Base-by-base conservation (phyloP, 2,797 vertebrate genomes). In the Erpetoichthys calabaricus region DNA sequence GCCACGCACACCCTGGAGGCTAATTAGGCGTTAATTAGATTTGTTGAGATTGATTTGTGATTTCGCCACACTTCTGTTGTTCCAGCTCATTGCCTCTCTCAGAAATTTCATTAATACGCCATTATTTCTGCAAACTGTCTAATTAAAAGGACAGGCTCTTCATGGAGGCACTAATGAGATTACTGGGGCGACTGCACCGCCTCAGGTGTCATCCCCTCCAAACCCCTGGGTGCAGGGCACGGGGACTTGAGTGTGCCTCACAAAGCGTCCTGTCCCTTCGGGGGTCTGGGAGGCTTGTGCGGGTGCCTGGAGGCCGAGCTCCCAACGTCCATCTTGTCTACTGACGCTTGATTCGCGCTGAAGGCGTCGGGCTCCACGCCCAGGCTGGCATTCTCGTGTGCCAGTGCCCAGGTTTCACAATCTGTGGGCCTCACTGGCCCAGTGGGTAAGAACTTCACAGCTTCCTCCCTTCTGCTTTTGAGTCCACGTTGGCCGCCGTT, bases 1-100 rank as follows among this genome's bases (percentile, higher is more conserved):
- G 44, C 64, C 56, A 73, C 67, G 64, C 65, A 77, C 76, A 75
- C 80, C 80, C 83, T 59, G 67, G 80, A 82, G 83, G 77, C 78
- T 85, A 87, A 88, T 88, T 86, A 85, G 81, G 76, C 75, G 76
- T 86, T 86, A 88, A 88, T 86, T 87, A 86, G 80, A 85, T 86
- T 85, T 86, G 81, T 80, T 84, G 80, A 83, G 82, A 86, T 87
- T 88, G 80, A 86, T 87, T 86, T 85, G 84, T 85, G 83, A 84
- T 84, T 85, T 81, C 73, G 76, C 83, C 77, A 77, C 79, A 77
- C 73, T 69, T 74, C 78, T 82, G 76, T 85, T 83, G 83, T 83
- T 83, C 75, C 80, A 80, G 77, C 79, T 82, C 84, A 85, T 82
- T 83, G 79, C 81, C 74, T 77, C 73, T 80, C 73, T 69, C 80